Evolutionary conservation across 2,113 vertebrate species (phyloP).

Genomic region (Xenopus tropicalis): UCB_Xtro_10.0 CM004449.2:62945001-62945500

Average conservation of each 20-base stretch:
- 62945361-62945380: neutral
- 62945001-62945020: too few species aligned
- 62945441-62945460: slow-evolving; percentile 14
- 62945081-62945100: too few species aligned
- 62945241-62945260: too few species aligned
- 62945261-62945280: too few species aligned
- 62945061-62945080: too few species aligned
- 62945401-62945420: neutral
- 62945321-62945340: neutral
- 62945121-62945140: too few species aligned
- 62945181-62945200: neutral
- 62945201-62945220: neutral
- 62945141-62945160: too few species aligned
- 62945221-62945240: neutral
- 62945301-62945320: too few species aligned
- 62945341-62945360: neutral
- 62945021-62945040: too few species aligned
- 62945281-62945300: too few species aligned
- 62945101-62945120: too few species aligned
- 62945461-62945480: slow-evolving; percentile 15
- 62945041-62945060: too few species aligned
- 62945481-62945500: neutral
- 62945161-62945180: neutral
- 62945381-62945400: slow-evolving; percentile 6
- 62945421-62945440: slow-evolving; percentile 1